Percentiles rank a stretch among this genome's conserved stretches.
phyloP scores from a whole-genome alignment of 2,113 vertebrate genomes.

The Pollimyrus isidori region DNA sequence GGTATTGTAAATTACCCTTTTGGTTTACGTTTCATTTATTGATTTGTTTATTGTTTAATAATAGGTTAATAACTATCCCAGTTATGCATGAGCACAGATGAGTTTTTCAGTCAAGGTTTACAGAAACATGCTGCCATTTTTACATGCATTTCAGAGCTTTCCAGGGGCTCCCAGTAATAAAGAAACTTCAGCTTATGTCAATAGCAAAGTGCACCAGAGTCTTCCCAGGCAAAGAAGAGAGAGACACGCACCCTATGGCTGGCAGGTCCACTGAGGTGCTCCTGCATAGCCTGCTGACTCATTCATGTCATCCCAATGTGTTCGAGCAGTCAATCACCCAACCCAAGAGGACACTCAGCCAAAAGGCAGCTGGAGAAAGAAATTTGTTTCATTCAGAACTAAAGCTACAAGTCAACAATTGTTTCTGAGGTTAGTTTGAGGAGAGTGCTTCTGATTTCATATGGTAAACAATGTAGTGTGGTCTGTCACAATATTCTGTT shows the following conservation, averaged over 20 bases:
- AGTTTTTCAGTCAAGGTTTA: neutral
- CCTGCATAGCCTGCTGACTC: no score
- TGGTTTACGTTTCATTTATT: neutral
- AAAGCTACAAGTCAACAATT: neutral
- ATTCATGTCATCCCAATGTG: neutral
- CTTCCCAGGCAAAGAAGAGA: neutral
- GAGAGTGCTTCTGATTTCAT: neutral
- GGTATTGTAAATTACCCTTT: neutral
- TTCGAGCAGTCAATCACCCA: neutral
- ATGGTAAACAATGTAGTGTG: neutral
- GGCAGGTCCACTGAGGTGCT: neutral
- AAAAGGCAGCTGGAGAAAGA: neutral
- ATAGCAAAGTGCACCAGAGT: neutral
- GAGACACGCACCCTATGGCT: neutral
- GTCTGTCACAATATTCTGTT: neutral
- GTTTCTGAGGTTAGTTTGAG: neutral
- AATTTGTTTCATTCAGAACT: neutral
- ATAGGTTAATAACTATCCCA: neutral
- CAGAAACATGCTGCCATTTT: neutral
- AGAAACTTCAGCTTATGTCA: neutral
- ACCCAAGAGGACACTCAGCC: neutral
- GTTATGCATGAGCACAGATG: neutral
- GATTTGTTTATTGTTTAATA: neutral
- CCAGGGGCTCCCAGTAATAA: neutral
- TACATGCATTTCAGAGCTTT: neutral